Evolutionary conservation across 2,113 vertebrate species (phyloP).

Genomic region (Genyomyrus donnyi): DNA sequence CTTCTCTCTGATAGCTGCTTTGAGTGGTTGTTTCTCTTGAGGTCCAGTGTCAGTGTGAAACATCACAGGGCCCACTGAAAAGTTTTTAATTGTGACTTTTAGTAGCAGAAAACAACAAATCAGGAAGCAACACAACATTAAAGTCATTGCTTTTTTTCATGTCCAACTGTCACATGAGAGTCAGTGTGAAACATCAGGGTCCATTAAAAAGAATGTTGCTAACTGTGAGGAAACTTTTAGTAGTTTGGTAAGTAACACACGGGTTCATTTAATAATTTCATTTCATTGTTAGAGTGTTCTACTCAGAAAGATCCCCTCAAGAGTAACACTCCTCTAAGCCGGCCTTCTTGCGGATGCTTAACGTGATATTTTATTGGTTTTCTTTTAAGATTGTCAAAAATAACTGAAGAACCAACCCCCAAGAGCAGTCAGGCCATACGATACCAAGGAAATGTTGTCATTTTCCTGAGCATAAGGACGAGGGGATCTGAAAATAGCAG

Average conservation of each 20-base stretch:
- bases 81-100: neutral
- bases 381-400: conserved; percentile 6
- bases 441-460: conserved; percentile 47
- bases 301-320: neutral
- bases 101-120: neutral
- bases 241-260: neutral
- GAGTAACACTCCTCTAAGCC: neutral
- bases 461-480: conserved; percentile 46
- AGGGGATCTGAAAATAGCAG: conserved; percentile 63
- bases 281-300: neutral
- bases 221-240: neutral
- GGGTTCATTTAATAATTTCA: neutral
- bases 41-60: neutral
- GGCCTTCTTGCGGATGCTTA: neutral
- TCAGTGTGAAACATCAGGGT: neutral
- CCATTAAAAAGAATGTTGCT: neutral
- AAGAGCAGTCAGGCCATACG: conserved; percentile 31
- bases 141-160: neutral
- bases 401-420: conserved; percentile 49
- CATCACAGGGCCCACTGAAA: neutral
- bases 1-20: neutral
- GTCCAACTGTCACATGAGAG: neutral
- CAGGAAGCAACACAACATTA: neutral
- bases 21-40: neutral
- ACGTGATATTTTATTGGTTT: neutral